Evolutionary conservation across 2,797 vertebrate species (phyloP).

Genomic region (Poecilia picta): DNA sequence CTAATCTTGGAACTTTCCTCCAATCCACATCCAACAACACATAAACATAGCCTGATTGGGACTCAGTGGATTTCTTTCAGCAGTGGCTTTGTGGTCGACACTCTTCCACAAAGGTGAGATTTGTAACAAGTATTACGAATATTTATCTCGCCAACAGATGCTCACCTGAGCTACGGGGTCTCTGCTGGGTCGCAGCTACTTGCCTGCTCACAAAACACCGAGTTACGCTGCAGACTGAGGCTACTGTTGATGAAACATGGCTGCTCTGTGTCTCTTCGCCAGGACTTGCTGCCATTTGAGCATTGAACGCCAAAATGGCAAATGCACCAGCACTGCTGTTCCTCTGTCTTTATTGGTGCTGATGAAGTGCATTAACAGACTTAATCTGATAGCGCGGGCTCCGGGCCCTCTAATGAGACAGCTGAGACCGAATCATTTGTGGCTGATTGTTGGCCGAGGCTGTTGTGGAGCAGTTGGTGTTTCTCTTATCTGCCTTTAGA

Average conservation of each 20-base stretch:
- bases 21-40: too few relatives aligned
- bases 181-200: not conserved
- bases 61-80: not conserved
- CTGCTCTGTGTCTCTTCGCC: conserved; percentile 22
- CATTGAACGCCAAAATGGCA: conserved; percentile 52
- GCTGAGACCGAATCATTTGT: conserved; percentile 61
- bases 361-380: conserved; percentile 59
- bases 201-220: not conserved
- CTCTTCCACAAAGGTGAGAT: not conserved
- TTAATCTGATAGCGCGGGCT: conserved; percentile 48
- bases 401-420: conserved; percentile 51
- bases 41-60: not conserved
- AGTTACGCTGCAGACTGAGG: not conserved
- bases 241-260: not conserved
- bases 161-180: not conserved
- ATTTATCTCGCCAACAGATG: not conserved
- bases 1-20: too few relatives aligned
- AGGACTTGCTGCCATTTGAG: conserved; percentile 55
- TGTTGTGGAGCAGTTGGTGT: conserved; percentile 62
- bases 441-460: conserved; percentile 66
- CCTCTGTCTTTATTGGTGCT: conserved; percentile 34
- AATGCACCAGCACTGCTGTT: conserved; percentile 63
- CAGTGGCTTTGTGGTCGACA: not conserved
- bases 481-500: conserved; percentile 64
- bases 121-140: not conserved